phyloP scores from a whole-genome alignment of 92 coral and sea anemone species.

The Blastomussa wellsi region DNA sequence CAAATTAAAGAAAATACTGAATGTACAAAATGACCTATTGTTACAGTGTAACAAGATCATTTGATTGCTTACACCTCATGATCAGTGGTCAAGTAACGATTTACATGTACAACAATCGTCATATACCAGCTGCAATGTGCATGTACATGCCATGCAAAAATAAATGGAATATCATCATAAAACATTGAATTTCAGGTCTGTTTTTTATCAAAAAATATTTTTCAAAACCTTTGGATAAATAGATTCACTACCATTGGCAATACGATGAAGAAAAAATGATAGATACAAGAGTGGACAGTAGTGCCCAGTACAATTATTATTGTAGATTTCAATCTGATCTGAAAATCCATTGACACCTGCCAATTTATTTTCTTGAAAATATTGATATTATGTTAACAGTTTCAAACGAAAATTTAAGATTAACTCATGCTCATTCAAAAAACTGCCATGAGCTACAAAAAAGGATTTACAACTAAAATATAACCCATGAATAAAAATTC shows the following conservation, averaged over 20 bases:
- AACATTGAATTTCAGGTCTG: not conserved
- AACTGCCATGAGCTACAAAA: not conserved
- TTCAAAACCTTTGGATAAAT: not conserved
- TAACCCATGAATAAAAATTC: too few species aligned
- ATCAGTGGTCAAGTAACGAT: not conserved
- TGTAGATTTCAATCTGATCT: not conserved
- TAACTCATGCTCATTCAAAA: conserved; percentile 6
- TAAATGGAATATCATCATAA: not conserved
- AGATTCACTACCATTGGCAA: not conserved
- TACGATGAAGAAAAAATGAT: too few species aligned
- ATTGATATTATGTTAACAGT: not conserved
- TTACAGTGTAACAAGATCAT: too few species aligned
- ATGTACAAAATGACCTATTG: too few species aligned
- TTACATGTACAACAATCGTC: not conserved
- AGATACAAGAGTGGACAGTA: not conserved
- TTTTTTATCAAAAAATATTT: not conserved
- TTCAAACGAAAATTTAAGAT: not conserved
- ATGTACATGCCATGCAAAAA: not conserved
- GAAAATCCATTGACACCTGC: not conserved
- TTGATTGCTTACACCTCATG: not conserved
- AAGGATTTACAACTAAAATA: not conserved
- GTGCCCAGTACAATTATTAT: not conserved
- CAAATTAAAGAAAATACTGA: too few species aligned
- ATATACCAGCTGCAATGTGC: not conserved
- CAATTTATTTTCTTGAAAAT: not conserved